A percentile compares a stretch with the other conserved stretches of the same genome.
Conservation (phyloP, 2,113 vertebrate species). For the Ochotona curzoniae region DNA sequence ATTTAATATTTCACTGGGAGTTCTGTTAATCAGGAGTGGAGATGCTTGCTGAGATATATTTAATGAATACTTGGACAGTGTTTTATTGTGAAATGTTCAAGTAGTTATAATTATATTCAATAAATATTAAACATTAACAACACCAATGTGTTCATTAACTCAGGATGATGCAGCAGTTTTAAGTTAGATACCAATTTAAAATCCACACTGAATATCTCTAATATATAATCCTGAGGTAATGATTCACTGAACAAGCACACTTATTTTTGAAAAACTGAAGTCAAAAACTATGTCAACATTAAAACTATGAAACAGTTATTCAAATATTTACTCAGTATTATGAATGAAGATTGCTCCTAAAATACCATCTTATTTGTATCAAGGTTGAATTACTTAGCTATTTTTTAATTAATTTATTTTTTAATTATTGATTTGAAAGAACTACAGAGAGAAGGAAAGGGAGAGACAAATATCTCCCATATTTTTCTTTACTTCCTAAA, state of each 20-base stretch:
- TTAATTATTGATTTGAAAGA: not conserved
- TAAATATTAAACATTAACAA: constrained; percentile 15
- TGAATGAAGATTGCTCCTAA: constrained; percentile 34
- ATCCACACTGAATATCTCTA: constrained; percentile 20
- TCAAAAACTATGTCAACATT: constrained; percentile 31
- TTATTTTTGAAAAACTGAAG: constrained; percentile 16
- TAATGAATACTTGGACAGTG: constrained; percentile 31
- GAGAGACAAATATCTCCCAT: no score
- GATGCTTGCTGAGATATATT: no score
- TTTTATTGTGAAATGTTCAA: not conserved
- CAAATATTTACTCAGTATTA: constrained; percentile 40
- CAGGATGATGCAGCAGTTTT: constrained; percentile 49
- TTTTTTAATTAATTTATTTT: constrained; percentile 29
- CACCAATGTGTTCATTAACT: constrained; percentile 57
- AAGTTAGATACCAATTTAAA: constrained; percentile 43
- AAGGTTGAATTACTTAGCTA: not conserved
- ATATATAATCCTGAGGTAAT: constrained; percentile 37
- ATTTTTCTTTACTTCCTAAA: no score
- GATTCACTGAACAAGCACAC: constrained; percentile 20
- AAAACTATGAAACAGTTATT: constrained; percentile 58
- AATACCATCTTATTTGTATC: not conserved
- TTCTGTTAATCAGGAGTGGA: no score
- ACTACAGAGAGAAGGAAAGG: no score
- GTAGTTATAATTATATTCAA: constrained; percentile 36
- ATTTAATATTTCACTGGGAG: no score